Base-by-base conservation (phyloP, 1,140 invertebrate genomes). In the Solenopsis fugax region DNA sequence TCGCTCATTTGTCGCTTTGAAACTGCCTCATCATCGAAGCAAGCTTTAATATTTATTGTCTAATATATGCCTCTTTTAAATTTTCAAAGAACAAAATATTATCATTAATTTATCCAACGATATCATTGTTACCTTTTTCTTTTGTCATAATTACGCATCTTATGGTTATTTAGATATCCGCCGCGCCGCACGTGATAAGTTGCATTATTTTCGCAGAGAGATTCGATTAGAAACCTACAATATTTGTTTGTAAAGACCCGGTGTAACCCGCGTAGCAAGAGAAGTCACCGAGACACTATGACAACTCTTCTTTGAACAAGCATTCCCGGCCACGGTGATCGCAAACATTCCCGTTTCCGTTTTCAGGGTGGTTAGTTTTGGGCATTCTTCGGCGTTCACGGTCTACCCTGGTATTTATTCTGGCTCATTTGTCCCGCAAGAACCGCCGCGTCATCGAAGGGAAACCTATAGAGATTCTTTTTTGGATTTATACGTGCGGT, bases 331-430 rank as follows among this genome's bases (percentile, higher is more conserved):
- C 62, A 29, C 75, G 37, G 24, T 58, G 48, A 73, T 86, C 86
- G 90, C 85, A 91, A 91, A 91, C 90, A 91, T 88, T 75, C 64
- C 78, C 69, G 77, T 78, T 89, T 89, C 87, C 88, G 85, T 89
- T 91, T 92, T 92, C 91, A 85, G 87, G 91, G 73, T 93, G 93
- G 90, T 94, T 94, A 93, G 91, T 92, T 93, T 91, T 94, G 91
- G 91, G 89, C 92, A 93, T 93, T 94, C 93, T 93, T 92, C 90
- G 88, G 91, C 89, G 88, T 93, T 92, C 92, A 93, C 92, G 91
- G 90, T 86, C 93, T 91, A 92, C 91, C 91, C 91, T 89, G 89
- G 87, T 93, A 91, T 93, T 94, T 94, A 95, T 94, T 94, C 93
- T 93, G 92, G 91, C 92, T 93, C 93, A 94, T 94, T 94, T 93